Percentiles rank a stretch among this genome's conserved stretches.
phyloP scores from a whole-genome alignment of 2,888 invertebrate species.

The Polia nebulosa region DNA sequence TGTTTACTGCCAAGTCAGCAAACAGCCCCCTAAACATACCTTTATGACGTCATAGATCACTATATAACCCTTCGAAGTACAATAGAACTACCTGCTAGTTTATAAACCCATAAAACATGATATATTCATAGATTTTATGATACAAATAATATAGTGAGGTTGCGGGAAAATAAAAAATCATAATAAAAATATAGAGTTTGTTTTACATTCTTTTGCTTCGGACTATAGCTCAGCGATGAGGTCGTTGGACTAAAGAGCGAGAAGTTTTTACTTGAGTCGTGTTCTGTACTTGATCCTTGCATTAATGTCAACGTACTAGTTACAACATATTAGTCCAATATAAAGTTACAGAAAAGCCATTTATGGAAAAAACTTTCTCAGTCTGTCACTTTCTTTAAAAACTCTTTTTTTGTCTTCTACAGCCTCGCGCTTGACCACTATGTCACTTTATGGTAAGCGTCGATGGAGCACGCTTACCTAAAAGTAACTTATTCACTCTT shows the following conservation, averaged over 20 bases:
- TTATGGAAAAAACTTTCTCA: too few species aligned
- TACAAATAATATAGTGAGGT: slow-evolving; percentile 49
- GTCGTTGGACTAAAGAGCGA: neutral
- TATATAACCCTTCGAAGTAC: slow-evolving; percentile 68
- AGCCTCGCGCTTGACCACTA: too few species aligned
- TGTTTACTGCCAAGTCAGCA: slow-evolving; percentile 64
- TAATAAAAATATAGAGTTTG: slow-evolving; percentile 1
- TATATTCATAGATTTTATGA: slow-evolving; percentile 70
- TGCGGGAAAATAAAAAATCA: slow-evolving; percentile 2
- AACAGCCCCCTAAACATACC: slow-evolving; percentile 65
- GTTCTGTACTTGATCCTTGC: neutral
- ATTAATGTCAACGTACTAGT: too few species aligned
- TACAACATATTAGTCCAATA: too few species aligned
- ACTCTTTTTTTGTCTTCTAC: too few species aligned
- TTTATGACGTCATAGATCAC: slow-evolving; percentile 71
- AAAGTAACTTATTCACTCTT: too few species aligned
- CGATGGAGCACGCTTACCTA: too few species aligned
- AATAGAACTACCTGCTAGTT: slow-evolving; percentile 67
- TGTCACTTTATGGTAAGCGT: too few species aligned
- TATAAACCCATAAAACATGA: slow-evolving; percentile 71
- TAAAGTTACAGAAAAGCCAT: too few species aligned
- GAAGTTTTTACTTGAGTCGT: neutral
- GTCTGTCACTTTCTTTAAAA: too few species aligned
- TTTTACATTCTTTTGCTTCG: neutral
- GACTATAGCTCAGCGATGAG: neutral